Evolutionary conservation across 2,888 invertebrate genomes (phyloP), one percentile per base, ranked within the genome.

Genomic region (Molorchus minor): DNA sequence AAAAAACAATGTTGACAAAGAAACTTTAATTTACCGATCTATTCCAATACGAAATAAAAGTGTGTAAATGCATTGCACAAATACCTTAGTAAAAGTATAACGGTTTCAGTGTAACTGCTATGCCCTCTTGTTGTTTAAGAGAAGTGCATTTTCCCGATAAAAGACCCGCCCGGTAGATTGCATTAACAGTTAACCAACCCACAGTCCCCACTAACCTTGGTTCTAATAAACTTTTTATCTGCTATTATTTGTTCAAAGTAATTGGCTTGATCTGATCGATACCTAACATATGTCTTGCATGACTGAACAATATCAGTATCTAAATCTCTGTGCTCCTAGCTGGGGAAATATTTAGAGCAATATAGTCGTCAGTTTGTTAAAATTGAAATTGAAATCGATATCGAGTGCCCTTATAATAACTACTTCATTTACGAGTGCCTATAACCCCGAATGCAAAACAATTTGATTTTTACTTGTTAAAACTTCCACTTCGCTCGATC

Each of bases 201-300:
- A n/a, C n/a, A n/a, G n/a, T n/a, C n/a, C n/a, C 29, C 16, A 44
- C 29, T 44, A 29, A 44, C 44, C 44, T 44, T 44, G 29, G 20
- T 13, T 3, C 25, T 44, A 44, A 44, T 44, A 25, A 44, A 44
- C 13, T 29, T 44, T 44, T 44, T 44, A 13, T 33, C 33, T 10
- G 33, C 12, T 33, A 33, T 33, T 21, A 13, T 44, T 44, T 44
- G 13, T 25, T 7, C 16, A 41, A 19, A 16, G 16, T 41, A 15
- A 44, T 25, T 44, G 25, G 29, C 10, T 15, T 5, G 19, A 44
- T 44, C 25, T 44, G 25, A 44, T 44, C 29, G 44, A 29, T 15
- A 44, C 12, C 20, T 12, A 10, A 33, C 33, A 33, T 12, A 33
- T 33, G 33, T n/a, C 33, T 3, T 12, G 33, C 44, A 29, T 44